These are phyloP conservation scores for Odocoileus hemionus DNA, from an alignment of 2,113 vertebrate species.

Conservation along the genomic window DNA sequence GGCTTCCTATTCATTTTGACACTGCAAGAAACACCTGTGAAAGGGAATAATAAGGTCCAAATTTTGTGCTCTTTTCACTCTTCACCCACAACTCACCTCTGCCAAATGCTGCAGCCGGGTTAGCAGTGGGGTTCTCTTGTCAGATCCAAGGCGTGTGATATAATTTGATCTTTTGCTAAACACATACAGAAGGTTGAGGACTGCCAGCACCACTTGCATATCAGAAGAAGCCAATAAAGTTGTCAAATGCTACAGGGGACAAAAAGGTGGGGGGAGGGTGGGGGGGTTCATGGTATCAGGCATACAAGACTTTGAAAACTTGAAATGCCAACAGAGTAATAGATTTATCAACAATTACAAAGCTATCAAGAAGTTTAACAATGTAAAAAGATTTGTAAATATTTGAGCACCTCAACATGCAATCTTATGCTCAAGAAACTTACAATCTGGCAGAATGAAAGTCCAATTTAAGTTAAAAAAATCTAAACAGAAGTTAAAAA, in stretches of 20 bases:
- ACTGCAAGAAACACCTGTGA: background rate
- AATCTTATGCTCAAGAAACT: background rate
- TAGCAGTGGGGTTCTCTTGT: constrained; percentile 93
- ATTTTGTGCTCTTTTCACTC: background rate
- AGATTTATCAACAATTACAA: constrained; percentile 14
- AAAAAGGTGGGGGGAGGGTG: background rate
- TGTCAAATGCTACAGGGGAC: constrained; percentile 89
- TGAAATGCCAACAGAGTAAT: background rate
- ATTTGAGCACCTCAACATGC: background rate
- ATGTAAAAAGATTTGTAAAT: background rate
- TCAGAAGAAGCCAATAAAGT: constrained; percentile 96
- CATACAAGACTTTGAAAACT: background rate
- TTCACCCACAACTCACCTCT: constrained; percentile 82
- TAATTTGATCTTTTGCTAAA: constrained; percentile 99
- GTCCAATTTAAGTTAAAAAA: background rate
- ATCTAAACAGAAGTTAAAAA: background rate
- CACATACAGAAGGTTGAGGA: constrained; percentile 97
- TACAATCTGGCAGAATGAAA: background rate
- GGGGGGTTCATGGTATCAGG: background rate
- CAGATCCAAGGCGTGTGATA: constrained; percentile 94
- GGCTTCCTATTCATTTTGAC: background rate
- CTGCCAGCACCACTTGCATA: constrained; percentile 98
- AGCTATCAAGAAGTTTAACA: background rate
- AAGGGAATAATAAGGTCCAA: background rate
- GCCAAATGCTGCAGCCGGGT: constrained; percentile 95